These are phyloP conservation scores for Catostylus mosaicus DNA, from an alignment of 30 jellyfish, hydroid and myxozoan species.

Conservation along the genomic window DNA sequence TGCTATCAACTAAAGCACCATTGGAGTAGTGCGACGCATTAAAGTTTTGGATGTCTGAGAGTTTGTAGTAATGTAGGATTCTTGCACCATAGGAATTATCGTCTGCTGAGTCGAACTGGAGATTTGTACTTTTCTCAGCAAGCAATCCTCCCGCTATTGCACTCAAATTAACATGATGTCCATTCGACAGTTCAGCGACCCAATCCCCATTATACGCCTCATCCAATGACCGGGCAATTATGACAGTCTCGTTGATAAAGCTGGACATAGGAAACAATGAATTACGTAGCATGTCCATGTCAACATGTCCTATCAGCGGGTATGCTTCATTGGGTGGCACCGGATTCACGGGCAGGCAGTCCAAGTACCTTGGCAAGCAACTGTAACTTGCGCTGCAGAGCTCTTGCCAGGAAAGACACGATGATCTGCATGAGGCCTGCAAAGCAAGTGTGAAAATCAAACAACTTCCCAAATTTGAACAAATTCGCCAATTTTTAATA, in stretches of 20 bases:
- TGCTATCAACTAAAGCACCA: conserved; percentile 9
- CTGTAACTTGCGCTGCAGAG: neutral
- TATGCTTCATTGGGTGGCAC: conserved; percentile 13
- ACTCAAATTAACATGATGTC: conserved; percentile 6
- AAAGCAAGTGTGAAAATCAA: too few species aligned
- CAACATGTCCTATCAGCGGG: conserved; percentile 37
- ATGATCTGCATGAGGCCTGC: neutral
- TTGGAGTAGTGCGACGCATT: neutral
- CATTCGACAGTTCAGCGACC: conserved; percentile 21
- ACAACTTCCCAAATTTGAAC: too few species aligned
- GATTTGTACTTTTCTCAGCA: neutral
- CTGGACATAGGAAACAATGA: conserved; percentile 13
- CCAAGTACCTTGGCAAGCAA: conserved; percentile 39
- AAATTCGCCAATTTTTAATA: too few species aligned
- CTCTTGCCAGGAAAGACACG: conserved; percentile 41
- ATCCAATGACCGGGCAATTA: neutral
- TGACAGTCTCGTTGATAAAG: conserved; percentile 25
- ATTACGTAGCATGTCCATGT: conserved; percentile 12
- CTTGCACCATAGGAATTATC: conserved; percentile 39
- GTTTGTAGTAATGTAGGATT: conserved; percentile 5
- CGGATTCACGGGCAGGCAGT: conserved; percentile 12
- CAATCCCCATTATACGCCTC: conserved; percentile 24
- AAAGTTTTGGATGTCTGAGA: neutral
- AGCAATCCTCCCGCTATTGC: conserved; percentile 16
- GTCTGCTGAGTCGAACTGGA: neutral